Base-by-base conservation (phyloP, 2,797 vertebrate species). In the Platyrinchus mystaceus region DNA sequence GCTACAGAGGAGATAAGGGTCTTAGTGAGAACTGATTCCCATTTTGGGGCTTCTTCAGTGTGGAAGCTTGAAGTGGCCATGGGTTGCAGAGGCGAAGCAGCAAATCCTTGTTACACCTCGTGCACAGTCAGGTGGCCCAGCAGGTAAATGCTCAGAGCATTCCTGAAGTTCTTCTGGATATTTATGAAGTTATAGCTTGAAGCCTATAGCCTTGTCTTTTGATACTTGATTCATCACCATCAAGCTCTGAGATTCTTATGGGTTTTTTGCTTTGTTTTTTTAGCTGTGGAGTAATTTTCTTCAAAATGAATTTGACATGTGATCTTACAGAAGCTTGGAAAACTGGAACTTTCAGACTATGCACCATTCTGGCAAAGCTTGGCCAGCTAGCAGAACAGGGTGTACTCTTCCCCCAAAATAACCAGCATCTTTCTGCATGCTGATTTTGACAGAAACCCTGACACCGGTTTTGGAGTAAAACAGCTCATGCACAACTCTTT, bases 391-490 rank as follows among this genome's bases (percentile, higher is more conserved):
- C 36, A 63, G 59, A 49, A 26, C 3, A 2, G 32, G 30, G 10
- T 74, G 5, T 75, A 19, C 47, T 79, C 13, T 82, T 94, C 67
- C 34, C 37, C n/a, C 0, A 26, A 90, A 91, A 47, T 23, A 68
- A 83, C 8, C 41, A 87, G 49, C 20, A 8, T 87, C 49, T 60
- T 37, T 82, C 59, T 14, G 8, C 7, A 3, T 27, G 24, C 52
- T 70, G 41, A 77, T 89, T 92, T 84, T 94, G 75, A 90, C 86
- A 90, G 84, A 90, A 85, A 77, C 27, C 16, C 58, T 27, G 46
- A 47, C n/a, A 37, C n/a, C 0, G 0, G 26, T 78, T 89, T 87
- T 91, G 62, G 27, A 90, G 62, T 70, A 84, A 66, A 80, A 74
- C 36, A 89, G 53, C 60, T 83, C 18, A 24, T 37, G 43, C 53